phyloP scores from a whole-genome alignment of 2,888 invertebrate species.

The Conchocele bisecta region DNA sequence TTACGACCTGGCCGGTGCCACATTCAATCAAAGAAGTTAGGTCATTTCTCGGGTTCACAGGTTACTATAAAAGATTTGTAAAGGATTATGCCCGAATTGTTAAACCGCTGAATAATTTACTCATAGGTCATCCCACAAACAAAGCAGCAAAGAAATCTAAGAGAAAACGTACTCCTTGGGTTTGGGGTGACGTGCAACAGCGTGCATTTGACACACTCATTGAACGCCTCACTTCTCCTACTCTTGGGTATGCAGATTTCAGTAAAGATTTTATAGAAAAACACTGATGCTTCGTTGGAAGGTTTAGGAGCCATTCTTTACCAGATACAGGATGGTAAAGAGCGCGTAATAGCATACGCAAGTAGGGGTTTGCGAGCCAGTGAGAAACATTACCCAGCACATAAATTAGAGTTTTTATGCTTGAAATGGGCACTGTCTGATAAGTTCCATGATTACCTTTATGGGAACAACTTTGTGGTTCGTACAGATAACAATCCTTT shows the following conservation, averaged over 20 bases:
- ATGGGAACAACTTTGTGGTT: no score
- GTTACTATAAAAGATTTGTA: conserved; percentile 2
- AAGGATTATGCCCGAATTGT: conserved; percentile 7
- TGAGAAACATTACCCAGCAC: conserved; percentile 30
- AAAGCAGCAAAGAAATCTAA: neutral
- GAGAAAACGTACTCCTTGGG: conserved; percentile 2
- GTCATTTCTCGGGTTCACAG: neutral
- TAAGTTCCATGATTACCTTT: conserved; percentile 40
- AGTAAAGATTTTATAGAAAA: conserved; percentile 18
- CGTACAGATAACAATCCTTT: conserved; percentile 42
- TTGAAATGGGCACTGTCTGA: conserved; percentile 38
- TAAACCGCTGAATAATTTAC: conserved; percentile 2
- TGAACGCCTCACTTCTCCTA: conserved; percentile 14
- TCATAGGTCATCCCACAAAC: conserved; percentile 1
- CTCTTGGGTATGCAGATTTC: conserved; percentile 40
- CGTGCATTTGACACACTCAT: conserved; percentile 20
- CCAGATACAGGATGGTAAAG: conserved; percentile 30
- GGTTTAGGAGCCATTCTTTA: conserved; percentile 32
- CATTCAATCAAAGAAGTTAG: neutral
- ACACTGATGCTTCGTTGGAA: conserved; percentile 18
- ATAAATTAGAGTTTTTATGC: conserved; percentile 34
- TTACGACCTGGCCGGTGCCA: neutral
- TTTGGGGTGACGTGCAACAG: conserved; percentile 14
- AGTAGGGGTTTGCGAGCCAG: conserved; percentile 17
- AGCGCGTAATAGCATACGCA: conserved; percentile 23